Percentiles rank a stretch among this genome's conserved stretches.
These are phyloP conservation scores for Drosophila mettleri DNA, from an alignment of 2,888 invertebrate genomes.

Conservation along the genomic window DNA sequence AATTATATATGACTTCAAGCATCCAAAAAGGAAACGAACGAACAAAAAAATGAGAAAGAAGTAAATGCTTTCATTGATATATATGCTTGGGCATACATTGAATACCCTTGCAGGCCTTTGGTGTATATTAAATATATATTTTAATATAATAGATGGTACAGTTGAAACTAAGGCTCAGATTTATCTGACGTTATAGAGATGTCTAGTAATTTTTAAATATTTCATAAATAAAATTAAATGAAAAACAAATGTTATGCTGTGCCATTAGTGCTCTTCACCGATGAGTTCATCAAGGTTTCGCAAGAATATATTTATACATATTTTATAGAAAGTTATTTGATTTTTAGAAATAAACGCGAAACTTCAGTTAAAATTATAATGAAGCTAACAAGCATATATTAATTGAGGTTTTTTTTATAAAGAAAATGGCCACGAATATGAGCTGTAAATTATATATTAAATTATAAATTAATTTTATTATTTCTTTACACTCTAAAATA, in stretches of 20 bases:
- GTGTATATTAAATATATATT: neutral
- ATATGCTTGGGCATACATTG: neutral
- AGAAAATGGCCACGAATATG: no score
- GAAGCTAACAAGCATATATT: no score
- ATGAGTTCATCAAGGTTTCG: neutral
- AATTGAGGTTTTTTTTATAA: no score
- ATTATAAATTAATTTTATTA: no score
- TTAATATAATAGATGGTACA: neutral
- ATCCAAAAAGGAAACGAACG: slow-evolving; percentile 11
- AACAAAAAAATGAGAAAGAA: neutral
- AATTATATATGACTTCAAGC: slow-evolving; percentile 21
- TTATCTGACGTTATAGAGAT: neutral
- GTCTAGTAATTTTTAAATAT: neutral
- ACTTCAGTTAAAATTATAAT: no score
- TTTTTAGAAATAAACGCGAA: neutral
- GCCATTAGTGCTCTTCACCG: neutral
- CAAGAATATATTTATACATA: neutral
- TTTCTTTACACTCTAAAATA: no score
- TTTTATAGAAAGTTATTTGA: neutral
- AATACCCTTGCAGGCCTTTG: slow-evolving; percentile 1
- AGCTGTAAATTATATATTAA: no score
- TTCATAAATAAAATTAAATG: neutral
- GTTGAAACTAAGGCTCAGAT: no score
- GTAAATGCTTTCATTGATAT: neutral
- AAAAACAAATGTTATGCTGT: neutral